A percentile compares a stretch with the other conserved stretches of the same genome.
Conservation (phyloP, 2,797 vertebrate species). For the Tragelaphus oryx region DNA sequence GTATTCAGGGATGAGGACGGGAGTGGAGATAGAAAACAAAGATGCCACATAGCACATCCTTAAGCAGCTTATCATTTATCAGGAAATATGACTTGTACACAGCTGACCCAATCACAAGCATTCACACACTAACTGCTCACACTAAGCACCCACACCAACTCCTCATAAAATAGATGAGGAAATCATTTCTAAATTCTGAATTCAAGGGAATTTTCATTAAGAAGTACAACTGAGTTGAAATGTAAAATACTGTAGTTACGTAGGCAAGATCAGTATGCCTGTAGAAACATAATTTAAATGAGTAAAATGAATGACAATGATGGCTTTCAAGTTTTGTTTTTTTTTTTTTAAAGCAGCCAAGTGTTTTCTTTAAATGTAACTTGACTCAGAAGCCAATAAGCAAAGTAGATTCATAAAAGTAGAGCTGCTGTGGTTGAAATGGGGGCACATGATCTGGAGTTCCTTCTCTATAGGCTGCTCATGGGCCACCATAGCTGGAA, state of each 20-base stretch:
- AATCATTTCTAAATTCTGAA: neutral
- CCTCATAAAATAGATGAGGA: neutral
- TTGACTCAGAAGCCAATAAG: neutral
- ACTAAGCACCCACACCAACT: neutral
- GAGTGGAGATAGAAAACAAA: neutral
- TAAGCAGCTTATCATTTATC: neutral
- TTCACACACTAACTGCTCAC: neutral
- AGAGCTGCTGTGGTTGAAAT: neutral
- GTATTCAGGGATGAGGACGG: neutral
- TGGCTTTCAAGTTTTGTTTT: neutral
- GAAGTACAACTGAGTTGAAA: neutral
- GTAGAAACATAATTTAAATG: neutral
- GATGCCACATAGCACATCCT: neutral
- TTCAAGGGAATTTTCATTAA: neutral
- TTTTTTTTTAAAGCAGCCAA: neutral
- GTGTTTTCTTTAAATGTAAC: neutral
- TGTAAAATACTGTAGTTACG: neutral
- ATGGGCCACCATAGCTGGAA: fast-evolving
- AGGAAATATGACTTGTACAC: neutral
- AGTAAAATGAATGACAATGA: neutral
- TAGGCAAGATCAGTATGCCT: neutral
- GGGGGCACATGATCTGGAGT: neutral
- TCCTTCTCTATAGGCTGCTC: neutral
- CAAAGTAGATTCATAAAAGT: neutral
- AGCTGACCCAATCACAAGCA: neutral